Base-by-base conservation (phyloP, 2,797 vertebrate species). In the Pangasius krempfi region DNA sequence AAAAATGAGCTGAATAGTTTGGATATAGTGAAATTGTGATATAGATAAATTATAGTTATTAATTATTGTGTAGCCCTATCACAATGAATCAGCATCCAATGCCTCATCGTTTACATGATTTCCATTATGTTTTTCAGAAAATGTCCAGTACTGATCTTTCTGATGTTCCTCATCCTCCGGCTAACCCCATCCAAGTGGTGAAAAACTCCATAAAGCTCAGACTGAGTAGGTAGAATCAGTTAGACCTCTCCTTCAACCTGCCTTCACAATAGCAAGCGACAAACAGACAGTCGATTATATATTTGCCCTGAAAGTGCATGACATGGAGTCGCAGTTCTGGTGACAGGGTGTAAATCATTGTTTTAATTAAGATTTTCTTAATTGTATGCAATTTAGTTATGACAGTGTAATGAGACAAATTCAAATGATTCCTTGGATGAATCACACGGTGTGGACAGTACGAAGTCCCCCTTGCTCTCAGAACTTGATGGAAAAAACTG, bases 191-290 rank as follows among this genome's bases (percentile, higher is more conserved):
- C 93, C 92, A 95, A 76, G 95, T 96, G 94, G 95, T 96, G 93
- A 98, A 97, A 95, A 97, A 95, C 93, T 96, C 96, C 92, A 97
- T 97, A 95, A 97, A 97, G 95, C 96, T 98, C 94, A 96, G 96
- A 92, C 95, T 97, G 92, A 96, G 97, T 94, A 97, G 97, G 95
- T 98, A 97, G 95, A 96, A 95, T 91, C 89, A 44, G 54, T 86
- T 27, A 44, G 80, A 25, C 84, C 20, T 50, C 86, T 73, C 86
- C 80, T n/a, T 85, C 44, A 62, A 5, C 30, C 56, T 37, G 83
- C 83, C 47, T 70, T 37, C 47, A 85, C 66, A 72, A 70, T 37
- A 85, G 64, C 83, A 70, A 85, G 83, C 50, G 33, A 84, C 40
- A 37, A 54, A 70, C 47, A 1, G 64, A 37, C 30, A 3, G 64